Base-by-base conservation (phyloP, 2,888 invertebrate genomes). In the Apeira syringaria region DNA sequence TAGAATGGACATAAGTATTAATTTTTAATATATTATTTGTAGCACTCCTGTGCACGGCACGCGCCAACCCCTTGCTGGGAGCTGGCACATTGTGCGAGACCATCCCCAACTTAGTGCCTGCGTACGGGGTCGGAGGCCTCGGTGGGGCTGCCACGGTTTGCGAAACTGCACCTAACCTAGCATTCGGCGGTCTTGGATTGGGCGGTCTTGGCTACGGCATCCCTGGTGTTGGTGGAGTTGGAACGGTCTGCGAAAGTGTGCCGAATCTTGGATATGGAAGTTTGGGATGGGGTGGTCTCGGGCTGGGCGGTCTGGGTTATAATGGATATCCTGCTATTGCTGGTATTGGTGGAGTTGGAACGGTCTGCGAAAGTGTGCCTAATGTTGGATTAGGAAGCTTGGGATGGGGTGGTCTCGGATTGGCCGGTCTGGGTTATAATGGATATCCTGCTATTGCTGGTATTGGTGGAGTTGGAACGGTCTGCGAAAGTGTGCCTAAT, bases 1-100 rank as follows among this genome's bases (percentile, higher is more conserved):
- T n/a, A n/a, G n/a, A n/a, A n/a, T n/a, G n/a, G n/a, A n/a, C n/a
- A n/a, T n/a, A n/a, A n/a, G n/a, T n/a, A n/a, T n/a, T n/a, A n/a
- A n/a, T n/a, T n/a, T n/a, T n/a, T n/a, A n/a, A n/a, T n/a, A n/a
- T 24, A 30, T 41, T 50, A 30, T 36, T 65, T 62, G 5, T 49
- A 81, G 81, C 75, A 18, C 52, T 78, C 7, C 46, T 81, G 8
- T 71, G 70, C 61, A 47, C 68, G 1, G 74, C 61, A 1, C 56
- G 38, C 10, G 67, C 70, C 56, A 71, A 68, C 43, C 81, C 82
- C n/a, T n/a, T n/a, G 0, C 7, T 80, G 34, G 70, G 24, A 2
- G 31, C 22, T 3, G 17, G 20, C 13, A 26, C 11, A 20, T 26
- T 26, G 5, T 26, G 15, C 15, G 29, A 29, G 2, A 17, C 29